These are phyloP conservation scores for Scotopteryx bipunctaria DNA, from an alignment of 2,888 invertebrate species.

Conservation along the genomic window DNA sequence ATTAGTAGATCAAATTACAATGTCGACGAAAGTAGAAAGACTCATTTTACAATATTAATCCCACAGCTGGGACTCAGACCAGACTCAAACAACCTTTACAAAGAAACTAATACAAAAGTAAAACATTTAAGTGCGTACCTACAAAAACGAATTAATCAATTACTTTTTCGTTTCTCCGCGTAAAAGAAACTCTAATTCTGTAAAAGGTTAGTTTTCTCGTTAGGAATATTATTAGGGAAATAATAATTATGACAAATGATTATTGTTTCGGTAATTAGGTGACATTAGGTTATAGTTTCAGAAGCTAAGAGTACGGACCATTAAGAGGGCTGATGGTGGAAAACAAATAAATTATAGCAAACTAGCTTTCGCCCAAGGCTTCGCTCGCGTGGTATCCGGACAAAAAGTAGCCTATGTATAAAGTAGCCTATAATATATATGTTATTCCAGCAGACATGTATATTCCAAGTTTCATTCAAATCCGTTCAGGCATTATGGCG, in stretches of 20 bases:
- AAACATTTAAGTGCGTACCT: too few species aligned
- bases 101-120: too few species aligned
- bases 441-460: too few species aligned
- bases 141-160: too few species aligned
- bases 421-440: too few species aligned
- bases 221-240: too few species aligned
- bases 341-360: background rate
- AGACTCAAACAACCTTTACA: background rate
- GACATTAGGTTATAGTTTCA: background rate
- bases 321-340: background rate
- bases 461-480: too few species aligned
- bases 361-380: too few species aligned
- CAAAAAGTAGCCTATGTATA: too few species aligned
- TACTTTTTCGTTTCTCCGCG: too few species aligned
- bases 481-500: too few species aligned
- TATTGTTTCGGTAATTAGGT: background rate
- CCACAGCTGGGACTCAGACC: background rate
- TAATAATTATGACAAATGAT: constrained; percentile 1
- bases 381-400: too few species aligned
- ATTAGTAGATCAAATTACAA: background rate
- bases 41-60: background rate
- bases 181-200: background rate
- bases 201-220: background rate
- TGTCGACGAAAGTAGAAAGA: background rate
- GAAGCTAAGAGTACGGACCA: background rate